Percentiles rank a stretch among this genome's conserved stretches.
Evolutionary conservation across 2,113 vertebrate genomes (phyloP).

Genomic region (Pituophis catenifer): DNA sequence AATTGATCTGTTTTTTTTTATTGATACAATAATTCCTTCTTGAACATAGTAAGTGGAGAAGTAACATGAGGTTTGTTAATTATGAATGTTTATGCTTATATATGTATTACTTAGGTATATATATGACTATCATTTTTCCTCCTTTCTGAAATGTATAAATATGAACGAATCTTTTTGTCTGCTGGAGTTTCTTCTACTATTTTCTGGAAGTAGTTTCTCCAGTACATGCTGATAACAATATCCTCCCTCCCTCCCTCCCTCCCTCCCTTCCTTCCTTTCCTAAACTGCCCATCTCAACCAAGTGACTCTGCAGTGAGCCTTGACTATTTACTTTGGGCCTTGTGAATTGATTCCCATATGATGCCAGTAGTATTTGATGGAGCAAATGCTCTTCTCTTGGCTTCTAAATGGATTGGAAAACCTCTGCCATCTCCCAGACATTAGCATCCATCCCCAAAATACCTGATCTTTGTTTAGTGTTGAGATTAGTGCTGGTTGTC

Average conservation of each 20-base stretch:
- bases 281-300: background rate
- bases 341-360: background rate
- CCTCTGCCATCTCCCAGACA: background rate
- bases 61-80: background rate
- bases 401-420: background rate
- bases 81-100: background rate
- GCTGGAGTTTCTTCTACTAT: background rate
- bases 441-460: background rate
- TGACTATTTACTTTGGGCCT: background rate
- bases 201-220: background rate
- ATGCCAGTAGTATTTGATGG: background rate
- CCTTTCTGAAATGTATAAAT: background rate
- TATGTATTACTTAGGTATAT: background rate
- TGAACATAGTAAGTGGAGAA: background rate
- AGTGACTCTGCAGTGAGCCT: background rate
- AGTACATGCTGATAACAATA: background rate
- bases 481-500: conserved; percentile 53
- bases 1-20: background rate
- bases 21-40: background rate
- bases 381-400: background rate
- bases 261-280: too few relatives aligned
- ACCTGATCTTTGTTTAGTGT: conserved; percentile 66
- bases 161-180: background rate
- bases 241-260: too few relatives aligned
- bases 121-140: background rate